A percentile compares a stretch with the other conserved stretches of the same genome.
Conservation (phyloP, 2,797 vertebrate species). For the Semaprochilodus insignis region DNA sequence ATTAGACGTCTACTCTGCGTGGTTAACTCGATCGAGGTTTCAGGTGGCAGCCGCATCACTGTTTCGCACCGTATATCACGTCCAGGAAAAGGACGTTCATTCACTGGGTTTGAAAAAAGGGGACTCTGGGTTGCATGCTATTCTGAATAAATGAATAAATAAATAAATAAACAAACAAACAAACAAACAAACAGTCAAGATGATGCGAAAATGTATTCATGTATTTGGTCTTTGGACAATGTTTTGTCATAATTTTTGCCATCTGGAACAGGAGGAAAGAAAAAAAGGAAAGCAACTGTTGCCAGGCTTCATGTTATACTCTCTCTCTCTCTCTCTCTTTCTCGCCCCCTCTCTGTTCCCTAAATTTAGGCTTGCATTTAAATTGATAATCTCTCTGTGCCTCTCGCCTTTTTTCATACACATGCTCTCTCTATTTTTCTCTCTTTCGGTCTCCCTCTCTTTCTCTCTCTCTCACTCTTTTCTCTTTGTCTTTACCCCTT, state of each 20-base stretch:
- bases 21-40: background rate
- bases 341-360: background rate
- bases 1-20: background rate
- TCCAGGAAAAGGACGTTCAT: background rate
- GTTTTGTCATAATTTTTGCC: slow-evolving; percentile 1
- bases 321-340: background rate
- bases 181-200: background rate
- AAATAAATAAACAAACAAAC: no score
- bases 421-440: no score
- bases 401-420: background rate
- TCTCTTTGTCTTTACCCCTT: background rate
- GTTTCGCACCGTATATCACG: no score
- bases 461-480: no score
- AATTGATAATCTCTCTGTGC: background rate
- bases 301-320: background rate
- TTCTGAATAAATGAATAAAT: no score
- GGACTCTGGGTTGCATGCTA: background rate
- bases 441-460: background rate
- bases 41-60: no score
- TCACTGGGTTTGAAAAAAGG: background rate
- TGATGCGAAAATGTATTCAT: background rate
- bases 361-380: no score
- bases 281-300: background rate
- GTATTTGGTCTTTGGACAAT: background rate
- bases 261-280: background rate